A percentile compares a stretch with the other conserved stretches of the same genome.
phyloP scores from a whole-genome alignment of 1,140 invertebrate species.

The Oryctes rhinoceros region DNA sequence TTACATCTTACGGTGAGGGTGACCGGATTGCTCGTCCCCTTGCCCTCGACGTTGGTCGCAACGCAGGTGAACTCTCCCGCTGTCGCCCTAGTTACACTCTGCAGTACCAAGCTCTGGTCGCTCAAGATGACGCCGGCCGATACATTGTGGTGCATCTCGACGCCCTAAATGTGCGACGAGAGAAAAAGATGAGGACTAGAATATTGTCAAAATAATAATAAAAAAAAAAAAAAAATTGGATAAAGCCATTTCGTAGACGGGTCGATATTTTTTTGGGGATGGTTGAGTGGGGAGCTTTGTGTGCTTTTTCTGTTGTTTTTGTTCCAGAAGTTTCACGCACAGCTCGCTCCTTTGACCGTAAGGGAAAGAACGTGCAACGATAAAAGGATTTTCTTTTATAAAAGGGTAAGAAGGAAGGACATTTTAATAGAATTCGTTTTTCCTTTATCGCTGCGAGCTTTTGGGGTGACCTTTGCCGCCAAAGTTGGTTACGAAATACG shows the following conservation, averaged over 20 bases:
- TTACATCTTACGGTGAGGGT: constrained; percentile 83
- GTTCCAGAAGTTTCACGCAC: neutral
- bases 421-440: too few species aligned
- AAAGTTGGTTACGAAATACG: too few species aligned
- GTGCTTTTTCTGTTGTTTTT: neutral
- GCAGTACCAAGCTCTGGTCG: constrained; percentile 83
- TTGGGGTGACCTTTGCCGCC: too few species aligned
- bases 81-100: constrained; percentile 78
- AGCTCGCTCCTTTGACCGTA: neutral
- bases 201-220: neutral
- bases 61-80: constrained; percentile 85
- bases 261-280: neutral
- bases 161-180: constrained; percentile 64
- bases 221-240: neutral
- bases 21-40: constrained; percentile 81
- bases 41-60: constrained; percentile 82
- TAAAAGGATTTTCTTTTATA: neutral
- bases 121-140: constrained; percentile 80
- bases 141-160: constrained; percentile 81
- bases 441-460: too few species aligned
- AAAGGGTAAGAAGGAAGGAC: too few species aligned
- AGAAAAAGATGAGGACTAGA: neutral
- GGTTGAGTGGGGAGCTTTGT: neutral
- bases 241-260: neutral
- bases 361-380: neutral